Percentiles rank a stretch among this genome's conserved stretches.
phyloP scores from a whole-genome alignment of 2,888 invertebrate genomes.

The Lasioglossum morio region DNA sequence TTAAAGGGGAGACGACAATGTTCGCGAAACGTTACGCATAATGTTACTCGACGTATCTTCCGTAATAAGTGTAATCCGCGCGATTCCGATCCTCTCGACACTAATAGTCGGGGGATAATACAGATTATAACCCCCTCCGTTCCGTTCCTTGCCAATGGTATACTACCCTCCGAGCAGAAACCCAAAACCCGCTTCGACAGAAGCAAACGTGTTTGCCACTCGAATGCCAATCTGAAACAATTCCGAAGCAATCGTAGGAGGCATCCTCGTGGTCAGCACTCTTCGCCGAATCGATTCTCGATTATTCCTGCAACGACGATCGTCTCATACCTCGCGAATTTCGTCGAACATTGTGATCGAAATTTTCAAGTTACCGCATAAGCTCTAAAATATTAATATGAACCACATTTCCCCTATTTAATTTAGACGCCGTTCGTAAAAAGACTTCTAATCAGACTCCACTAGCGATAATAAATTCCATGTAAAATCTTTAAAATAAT shows the following conservation, averaged over 20 bases:
- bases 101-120: slow-evolving; percentile 83
- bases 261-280: slow-evolving; percentile 76
- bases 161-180: slow-evolving; percentile 58
- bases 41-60: slow-evolving; percentile 77
- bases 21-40: slow-evolving; percentile 72
- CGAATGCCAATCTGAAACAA: slow-evolving; percentile 82
- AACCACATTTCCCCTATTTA: background rate
- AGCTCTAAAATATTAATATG: background rate
- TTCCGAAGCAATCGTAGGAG: slow-evolving; percentile 76
- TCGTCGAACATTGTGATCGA: background rate
- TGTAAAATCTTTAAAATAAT: background rate
- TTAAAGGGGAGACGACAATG: slow-evolving; percentile 61
- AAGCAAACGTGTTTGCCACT: slow-evolving; percentile 79
- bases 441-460: background rate
- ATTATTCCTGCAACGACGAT: slow-evolving; percentile 69
- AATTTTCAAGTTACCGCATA: background rate
- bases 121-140: slow-evolving; percentile 80
- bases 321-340: background rate
- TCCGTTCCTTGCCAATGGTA: slow-evolving; percentile 54
- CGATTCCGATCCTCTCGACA: slow-evolving; percentile 80
- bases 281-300: slow-evolving; percentile 75
- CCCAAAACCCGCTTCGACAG: slow-evolving; percentile 64
- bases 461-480: background rate
- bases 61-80: slow-evolving; percentile 81
- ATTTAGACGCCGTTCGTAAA: background rate